These are phyloP conservation scores for Ashinkailepas kermadecensis DNA, from an alignment of 2,888 invertebrate species.

Conservation along the genomic window DNA sequence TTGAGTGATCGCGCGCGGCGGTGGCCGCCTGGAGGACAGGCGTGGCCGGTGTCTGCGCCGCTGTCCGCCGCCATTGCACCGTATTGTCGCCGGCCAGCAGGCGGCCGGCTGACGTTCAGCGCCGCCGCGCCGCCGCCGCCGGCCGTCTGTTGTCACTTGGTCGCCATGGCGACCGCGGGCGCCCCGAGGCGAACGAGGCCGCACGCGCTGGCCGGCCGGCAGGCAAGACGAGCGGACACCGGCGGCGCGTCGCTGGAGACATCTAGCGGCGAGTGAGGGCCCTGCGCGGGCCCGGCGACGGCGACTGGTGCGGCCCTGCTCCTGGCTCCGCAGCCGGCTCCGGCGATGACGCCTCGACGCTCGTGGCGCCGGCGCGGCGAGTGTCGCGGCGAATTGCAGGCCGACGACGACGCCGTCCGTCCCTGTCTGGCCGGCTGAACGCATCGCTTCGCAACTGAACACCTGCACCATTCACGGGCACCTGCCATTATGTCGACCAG, in stretches of 20 bases:
- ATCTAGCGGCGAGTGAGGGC: not conserved
- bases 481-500: too few relatives aligned
- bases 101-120: not conserved
- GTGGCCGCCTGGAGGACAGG: not conserved
- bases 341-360: too few relatives aligned
- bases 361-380: too few relatives aligned
- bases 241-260: not conserved
- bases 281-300: not conserved
- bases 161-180: not conserved
- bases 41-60: not conserved
- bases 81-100: not conserved
- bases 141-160: constrained; percentile 15
- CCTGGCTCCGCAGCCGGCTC: too few relatives aligned
- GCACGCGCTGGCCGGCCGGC: constrained; percentile 2
- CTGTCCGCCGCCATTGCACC: not conserved
- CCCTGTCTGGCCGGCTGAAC: too few relatives aligned
- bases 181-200: constrained; percentile 14
- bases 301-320: too few relatives aligned
- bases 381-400: too few relatives aligned
- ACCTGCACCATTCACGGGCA: too few relatives aligned
- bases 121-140: not conserved
- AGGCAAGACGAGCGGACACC: not conserved
- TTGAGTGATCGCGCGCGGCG: not conserved
- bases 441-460: too few relatives aligned
- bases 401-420: too few relatives aligned